A percentile compares a stretch with the other conserved stretches of the same genome.
Conservation (phyloP, 2,888 invertebrate genomes). For the Nomada goodeniana region DNA sequence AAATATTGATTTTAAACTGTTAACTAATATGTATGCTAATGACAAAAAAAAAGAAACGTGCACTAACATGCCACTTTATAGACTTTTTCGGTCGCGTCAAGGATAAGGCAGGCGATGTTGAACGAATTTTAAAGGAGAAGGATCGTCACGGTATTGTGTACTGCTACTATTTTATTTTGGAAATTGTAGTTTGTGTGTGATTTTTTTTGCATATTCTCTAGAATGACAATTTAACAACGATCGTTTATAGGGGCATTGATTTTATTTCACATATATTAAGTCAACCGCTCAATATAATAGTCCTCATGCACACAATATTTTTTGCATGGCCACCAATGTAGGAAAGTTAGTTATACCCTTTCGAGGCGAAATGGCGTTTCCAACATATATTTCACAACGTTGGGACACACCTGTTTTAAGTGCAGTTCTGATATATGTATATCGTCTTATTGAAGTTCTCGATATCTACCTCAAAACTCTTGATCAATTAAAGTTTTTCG, state of each 20-base stretch:
- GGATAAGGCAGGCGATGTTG: constrained; percentile 97
- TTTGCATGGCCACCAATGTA: constrained; percentile 37
- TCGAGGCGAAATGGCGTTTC: background rate
- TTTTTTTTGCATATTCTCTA: constrained; percentile 21
- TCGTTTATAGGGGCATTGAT: background rate
- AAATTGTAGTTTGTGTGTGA: constrained; percentile 42
- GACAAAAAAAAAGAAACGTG: constrained; percentile 28
- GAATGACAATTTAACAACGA: constrained; percentile 6
- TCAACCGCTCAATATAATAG: constrained; percentile 1
- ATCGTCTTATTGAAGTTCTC: constrained; percentile 1
- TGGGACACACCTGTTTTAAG: background rate
- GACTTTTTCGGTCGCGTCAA: constrained; percentile 98
- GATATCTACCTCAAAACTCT: constrained; percentile 10
- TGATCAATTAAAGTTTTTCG: constrained; percentile 12
- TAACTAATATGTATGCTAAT: constrained; percentile 32
- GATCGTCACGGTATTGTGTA: constrained; percentile 92
- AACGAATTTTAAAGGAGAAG: constrained; percentile 95
- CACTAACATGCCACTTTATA: constrained; percentile 80
- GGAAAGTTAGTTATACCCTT: constrained; percentile 11
- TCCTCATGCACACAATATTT: constrained; percentile 1
- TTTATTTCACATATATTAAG: constrained; percentile 7
- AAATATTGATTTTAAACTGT: constrained; percentile 17
- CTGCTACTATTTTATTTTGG: constrained; percentile 58
- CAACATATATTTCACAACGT: background rate
- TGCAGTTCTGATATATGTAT: background rate